Evolutionary conservation across 2,797 vertebrate genomes (phyloP).

Genomic region (Sebastolobus altivelis): DNA sequence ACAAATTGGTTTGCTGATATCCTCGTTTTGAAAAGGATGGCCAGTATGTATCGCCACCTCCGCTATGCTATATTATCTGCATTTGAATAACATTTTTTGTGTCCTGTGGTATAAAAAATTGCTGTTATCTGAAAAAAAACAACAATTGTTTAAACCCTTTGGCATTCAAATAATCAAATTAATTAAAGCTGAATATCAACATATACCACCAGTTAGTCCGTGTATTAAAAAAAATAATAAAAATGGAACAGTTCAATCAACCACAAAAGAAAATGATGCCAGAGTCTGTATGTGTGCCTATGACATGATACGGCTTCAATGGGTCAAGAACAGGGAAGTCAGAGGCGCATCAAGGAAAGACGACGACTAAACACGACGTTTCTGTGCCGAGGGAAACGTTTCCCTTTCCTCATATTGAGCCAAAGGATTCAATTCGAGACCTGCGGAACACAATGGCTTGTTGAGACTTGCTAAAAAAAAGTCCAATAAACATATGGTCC

Average conservation of each 20-base stretch:
- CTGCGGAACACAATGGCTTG: constrained; percentile 57
- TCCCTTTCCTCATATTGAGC: constrained; percentile 47
- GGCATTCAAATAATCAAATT: neutral
- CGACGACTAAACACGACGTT: constrained; percentile 13
- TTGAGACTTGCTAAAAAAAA: constrained; percentile 32
- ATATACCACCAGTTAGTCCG: neutral
- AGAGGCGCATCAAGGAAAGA: neutral
- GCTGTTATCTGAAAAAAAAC: neutral
- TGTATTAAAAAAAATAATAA: neutral
- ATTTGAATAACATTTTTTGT: neutral
- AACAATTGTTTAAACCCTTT: neutral
- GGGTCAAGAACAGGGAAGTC: neutral
- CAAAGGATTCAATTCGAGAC: constrained; percentile 26
- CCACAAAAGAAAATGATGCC: neutral
- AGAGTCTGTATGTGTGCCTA: neutral
- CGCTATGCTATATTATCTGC: neutral
- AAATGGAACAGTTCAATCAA: neutral
- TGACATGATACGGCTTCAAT: neutral
- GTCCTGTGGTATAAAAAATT: neutral
- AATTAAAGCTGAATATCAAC: neutral
- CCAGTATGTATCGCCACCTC: neutral
- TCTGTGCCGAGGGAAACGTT: constrained; percentile 35
- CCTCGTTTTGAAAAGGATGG: neutral
- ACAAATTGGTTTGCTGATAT: neutral
- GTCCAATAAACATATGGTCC: constrained; percentile 47